Percentiles rank a stretch among this genome's conserved stretches.
Conservation (phyloP, 64 coral and sea anemone genomes). For the Platygyra sinensis region DNA sequence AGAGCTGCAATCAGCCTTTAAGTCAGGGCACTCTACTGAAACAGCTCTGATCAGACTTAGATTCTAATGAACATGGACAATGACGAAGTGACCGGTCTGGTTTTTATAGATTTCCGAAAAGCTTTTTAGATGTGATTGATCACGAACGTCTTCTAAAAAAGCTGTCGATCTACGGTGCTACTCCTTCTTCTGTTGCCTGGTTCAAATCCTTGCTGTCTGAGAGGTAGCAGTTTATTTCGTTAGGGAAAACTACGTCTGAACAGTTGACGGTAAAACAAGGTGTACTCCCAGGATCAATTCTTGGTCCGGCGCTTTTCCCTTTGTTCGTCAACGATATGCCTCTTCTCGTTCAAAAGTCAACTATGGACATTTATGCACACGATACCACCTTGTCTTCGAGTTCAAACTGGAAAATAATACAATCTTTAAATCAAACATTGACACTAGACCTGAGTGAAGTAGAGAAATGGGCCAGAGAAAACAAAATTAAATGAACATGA, state of each 20-base stretch:
- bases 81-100: not conserved
- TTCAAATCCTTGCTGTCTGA: slow-evolving; percentile 16
- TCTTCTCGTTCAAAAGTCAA: not conserved
- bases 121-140: not conserved
- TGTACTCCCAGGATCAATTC: slow-evolving; percentile 18
- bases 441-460: not conserved
- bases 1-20: too few species aligned
- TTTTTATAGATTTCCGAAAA: not conserved
- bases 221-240: not conserved
- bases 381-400: slow-evolving; percentile 6
- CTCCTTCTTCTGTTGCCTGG: slow-evolving; percentile 6
- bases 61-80: too few species aligned
- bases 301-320: not conserved
- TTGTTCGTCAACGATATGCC: slow-evolving; percentile 46
- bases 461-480: not conserved
- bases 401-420: not conserved
- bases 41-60: too few species aligned
- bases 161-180: slow-evolving; percentile 9
- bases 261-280: slow-evolving; percentile 10
- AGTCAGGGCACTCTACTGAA: too few species aligned
- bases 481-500: too few species aligned
- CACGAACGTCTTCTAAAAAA: slow-evolving; percentile 3
- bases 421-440: not conserved
- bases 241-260: not conserved
- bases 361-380: slow-evolving; percentile 14